phyloP scores from a whole-genome alignment of 2,113 vertebrate species.

The Nanorana parkeri region DNA sequence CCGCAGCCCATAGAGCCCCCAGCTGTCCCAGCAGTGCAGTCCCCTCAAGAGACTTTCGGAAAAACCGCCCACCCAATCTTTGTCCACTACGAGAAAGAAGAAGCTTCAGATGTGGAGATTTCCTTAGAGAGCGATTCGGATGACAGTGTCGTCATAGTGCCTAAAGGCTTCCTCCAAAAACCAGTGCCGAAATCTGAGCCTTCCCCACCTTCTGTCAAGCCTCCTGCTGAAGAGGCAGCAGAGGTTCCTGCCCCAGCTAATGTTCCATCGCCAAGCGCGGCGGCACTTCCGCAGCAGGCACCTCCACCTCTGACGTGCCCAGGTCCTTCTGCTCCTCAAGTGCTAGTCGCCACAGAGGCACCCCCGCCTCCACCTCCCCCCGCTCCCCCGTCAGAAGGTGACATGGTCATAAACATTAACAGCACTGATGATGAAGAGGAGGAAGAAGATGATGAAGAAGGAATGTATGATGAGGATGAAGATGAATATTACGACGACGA shows the following conservation, averaged over 20 bases:
- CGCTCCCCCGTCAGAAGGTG: slow-evolving; percentile 68
- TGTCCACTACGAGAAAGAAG: slow-evolving; percentile 88
- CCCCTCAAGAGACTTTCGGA: slow-evolving; percentile 67
- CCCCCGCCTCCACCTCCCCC: slow-evolving; percentile 37
- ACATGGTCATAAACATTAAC: slow-evolving; percentile 88
- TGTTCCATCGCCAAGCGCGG: slow-evolving; percentile 23
- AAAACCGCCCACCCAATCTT: slow-evolving; percentile 82
- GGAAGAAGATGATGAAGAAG: slow-evolving; percentile 61
- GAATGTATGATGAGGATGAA: slow-evolving; percentile 55
- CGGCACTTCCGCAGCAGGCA: slow-evolving; percentile 5
- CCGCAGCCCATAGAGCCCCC: slow-evolving; percentile 61
- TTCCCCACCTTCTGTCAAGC: slow-evolving; percentile 36
- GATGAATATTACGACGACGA: slow-evolving; percentile 58
- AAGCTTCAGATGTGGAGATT: slow-evolving; percentile 86
- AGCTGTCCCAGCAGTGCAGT: slow-evolving; percentile 69
- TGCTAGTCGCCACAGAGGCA: slow-evolving; percentile 61
- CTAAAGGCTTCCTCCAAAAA: slow-evolving; percentile 77
- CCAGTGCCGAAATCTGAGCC: slow-evolving; percentile 61
- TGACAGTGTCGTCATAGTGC: slow-evolving; percentile 89
- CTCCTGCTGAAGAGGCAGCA: slow-evolving; percentile 53
- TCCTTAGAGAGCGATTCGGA: slow-evolving; percentile 89
- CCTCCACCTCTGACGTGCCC: slow-evolving; percentile 33
- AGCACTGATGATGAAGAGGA: slow-evolving; percentile 86
- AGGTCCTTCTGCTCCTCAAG: slow-evolving; percentile 43
- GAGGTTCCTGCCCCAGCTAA: slow-evolving; percentile 38